phyloP scores from a whole-genome alignment of 2,797 vertebrate genomes.

The Ateles fusciceps region DNA sequence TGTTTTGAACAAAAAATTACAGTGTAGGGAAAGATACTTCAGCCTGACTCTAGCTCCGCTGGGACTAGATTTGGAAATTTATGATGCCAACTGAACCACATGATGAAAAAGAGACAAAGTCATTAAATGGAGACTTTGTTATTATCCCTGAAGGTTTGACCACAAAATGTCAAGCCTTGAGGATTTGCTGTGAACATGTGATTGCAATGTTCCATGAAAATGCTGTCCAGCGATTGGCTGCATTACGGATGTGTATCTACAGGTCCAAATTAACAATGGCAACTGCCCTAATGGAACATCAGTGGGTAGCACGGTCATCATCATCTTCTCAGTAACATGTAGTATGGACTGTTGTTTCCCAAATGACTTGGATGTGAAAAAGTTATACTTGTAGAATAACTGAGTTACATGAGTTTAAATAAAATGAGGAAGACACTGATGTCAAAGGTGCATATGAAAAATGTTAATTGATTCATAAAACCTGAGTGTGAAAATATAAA shows the following conservation, averaged over 20 bases:
- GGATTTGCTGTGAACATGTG: not conserved
- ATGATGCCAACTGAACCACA: not conserved
- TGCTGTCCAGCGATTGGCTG: accelerated
- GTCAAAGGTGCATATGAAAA: not conserved
- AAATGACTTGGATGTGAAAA: accelerated
- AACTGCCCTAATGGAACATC: accelerated
- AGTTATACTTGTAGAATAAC: not conserved
- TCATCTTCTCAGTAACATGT: not conserved
- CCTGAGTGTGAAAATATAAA: not conserved
- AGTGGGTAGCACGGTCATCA: not conserved
- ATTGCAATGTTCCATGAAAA: not conserved
- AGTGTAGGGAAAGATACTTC: not conserved
- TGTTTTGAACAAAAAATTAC: not conserved
- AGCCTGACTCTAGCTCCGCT: not conserved
- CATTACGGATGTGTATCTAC: too few relatives aligned
- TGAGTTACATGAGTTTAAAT: accelerated
- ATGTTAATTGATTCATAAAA: not conserved
- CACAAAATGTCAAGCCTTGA: too few relatives aligned
- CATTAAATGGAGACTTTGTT: not conserved
- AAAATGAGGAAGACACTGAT: accelerated
- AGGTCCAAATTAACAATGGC: not conserved
- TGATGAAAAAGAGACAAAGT: not conserved
- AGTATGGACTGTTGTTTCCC: accelerated
- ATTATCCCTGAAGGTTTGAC: not conserved
- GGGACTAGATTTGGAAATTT: not conserved